phyloP scores from a whole-genome alignment of 2,888 invertebrate genomes.

The Ligdia adustata region DNA sequence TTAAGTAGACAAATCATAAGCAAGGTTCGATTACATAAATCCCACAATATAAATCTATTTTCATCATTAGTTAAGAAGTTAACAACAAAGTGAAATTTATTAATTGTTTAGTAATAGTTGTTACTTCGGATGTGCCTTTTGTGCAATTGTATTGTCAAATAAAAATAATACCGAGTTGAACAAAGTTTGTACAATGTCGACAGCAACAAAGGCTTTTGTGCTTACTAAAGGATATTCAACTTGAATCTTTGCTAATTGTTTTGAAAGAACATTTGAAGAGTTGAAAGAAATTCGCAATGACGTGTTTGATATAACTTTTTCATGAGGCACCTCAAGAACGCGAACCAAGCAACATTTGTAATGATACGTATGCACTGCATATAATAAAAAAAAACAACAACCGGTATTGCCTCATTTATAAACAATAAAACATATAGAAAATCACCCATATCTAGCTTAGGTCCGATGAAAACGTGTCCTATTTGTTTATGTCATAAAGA shows the following conservation, averaged over 20 bases:
- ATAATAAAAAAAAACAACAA: too few relatives aligned
- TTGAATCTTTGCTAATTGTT: background rate
- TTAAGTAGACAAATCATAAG: too few relatives aligned
- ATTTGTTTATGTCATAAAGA: too few relatives aligned
- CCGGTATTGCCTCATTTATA: too few relatives aligned
- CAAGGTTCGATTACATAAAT: background rate
- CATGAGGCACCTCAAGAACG: slow-evolving; percentile 20
- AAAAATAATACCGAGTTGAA: slow-evolving; percentile 1
- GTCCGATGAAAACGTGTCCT: too few relatives aligned
- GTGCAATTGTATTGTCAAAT: slow-evolving; percentile 8
- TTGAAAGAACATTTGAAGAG: too few relatives aligned
- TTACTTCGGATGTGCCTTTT: slow-evolving; percentile 3
- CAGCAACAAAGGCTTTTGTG: slow-evolving; percentile 18
- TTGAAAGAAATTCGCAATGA: too few relatives aligned
- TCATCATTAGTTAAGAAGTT: slow-evolving; percentile 1
- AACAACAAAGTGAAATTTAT: slow-evolving; percentile 4
- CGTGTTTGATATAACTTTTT: slow-evolving; percentile 2
- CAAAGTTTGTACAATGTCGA: slow-evolving; percentile 5
- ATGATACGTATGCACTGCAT: too few relatives aligned
- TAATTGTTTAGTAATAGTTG: slow-evolving; percentile 7
- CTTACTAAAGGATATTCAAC: slow-evolving; percentile 19
- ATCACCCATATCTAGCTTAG: too few relatives aligned
- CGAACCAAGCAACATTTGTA: too few relatives aligned
- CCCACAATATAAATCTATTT: slow-evolving; percentile 7
- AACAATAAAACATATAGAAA: too few relatives aligned